A percentile compares a stretch with the other conserved stretches of the same genome.
These are phyloP conservation scores for Xestia xanthographa DNA, from an alignment of 2,888 invertebrate species.

Conservation along the genomic window DNA sequence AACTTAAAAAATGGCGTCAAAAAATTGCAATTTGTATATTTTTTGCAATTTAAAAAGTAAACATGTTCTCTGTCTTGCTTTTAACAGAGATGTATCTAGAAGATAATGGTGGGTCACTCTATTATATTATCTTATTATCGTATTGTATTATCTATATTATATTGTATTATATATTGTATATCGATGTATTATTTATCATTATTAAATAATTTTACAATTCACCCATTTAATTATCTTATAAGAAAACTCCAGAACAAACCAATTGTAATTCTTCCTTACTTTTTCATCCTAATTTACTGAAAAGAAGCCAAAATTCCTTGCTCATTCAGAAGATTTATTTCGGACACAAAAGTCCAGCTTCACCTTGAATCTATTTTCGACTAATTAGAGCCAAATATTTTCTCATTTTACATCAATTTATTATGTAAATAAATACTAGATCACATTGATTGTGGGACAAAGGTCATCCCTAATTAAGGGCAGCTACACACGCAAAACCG, in stretches of 20 bases:
- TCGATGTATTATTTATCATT: too few relatives aligned
- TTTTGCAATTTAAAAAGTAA: too few relatives aligned
- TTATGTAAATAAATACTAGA: conserved; percentile 59
- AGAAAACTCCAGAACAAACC: neutral
- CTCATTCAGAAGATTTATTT: conserved; percentile 29
- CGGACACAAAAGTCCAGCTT: neutral
- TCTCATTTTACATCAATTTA: conserved; percentile 55
- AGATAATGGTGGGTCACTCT: too few relatives aligned
- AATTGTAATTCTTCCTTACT: neutral
- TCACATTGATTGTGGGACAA: conserved; percentile 53
- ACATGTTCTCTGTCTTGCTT: too few relatives aligned
- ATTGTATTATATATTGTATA: too few relatives aligned
- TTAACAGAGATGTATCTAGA: too few relatives aligned
- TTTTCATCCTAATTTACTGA: conserved; percentile 35
- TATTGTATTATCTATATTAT: too few relatives aligned
- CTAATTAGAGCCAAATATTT: conserved; percentile 44
- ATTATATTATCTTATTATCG: too few relatives aligned
- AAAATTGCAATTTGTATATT: too few relatives aligned
- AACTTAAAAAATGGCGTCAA: too few relatives aligned
- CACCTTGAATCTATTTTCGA: conserved; percentile 32
- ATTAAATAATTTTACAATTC: too few relatives aligned
- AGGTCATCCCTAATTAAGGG: conserved; percentile 65
- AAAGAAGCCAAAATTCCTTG: conserved; percentile 17
- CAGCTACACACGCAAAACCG: conserved; percentile 59
- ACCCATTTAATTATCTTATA: too few relatives aligned